phyloP scores from a whole-genome alignment of 2,113 vertebrate species.

The Stictonetta naevosa region DNA sequence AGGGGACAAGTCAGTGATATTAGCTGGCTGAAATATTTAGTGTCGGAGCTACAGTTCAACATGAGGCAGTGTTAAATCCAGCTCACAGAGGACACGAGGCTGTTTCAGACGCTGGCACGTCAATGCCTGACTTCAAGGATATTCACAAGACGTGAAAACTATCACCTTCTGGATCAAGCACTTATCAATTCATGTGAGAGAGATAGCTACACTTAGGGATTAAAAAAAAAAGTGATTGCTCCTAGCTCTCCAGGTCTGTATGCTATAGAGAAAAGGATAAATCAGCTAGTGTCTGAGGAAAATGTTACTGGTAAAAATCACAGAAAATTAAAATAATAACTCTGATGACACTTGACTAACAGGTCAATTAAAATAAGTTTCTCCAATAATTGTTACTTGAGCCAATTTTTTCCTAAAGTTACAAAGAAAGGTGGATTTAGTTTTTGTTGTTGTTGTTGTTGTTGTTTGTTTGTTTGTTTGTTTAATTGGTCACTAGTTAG shows the following conservation, averaged over 20 bases:
- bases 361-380: not conserved
- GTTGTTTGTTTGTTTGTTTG: not conserved
- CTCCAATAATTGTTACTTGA: not conserved
- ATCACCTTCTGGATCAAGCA: not conserved
- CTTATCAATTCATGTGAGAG: accelerated
- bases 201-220: not conserved
- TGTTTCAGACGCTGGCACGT: not conserved
- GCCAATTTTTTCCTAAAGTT: not conserved
- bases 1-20: not conserved
- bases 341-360: not conserved
- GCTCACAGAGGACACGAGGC: not conserved
- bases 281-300: not conserved
- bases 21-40: not conserved
- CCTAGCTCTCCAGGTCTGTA: accelerated
- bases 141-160: not conserved
- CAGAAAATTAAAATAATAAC: not conserved
- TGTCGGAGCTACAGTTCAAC: not conserved
- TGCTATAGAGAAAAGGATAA: not conserved
- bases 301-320: not conserved
- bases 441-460: no score
- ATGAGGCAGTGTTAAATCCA: not conserved
- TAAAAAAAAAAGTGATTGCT: not conserved
- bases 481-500: not conserved
- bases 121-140: not conserved
- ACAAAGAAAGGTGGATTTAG: not conserved